phyloP scores from a whole-genome alignment of 2,888 invertebrate species.

The Acrobasis suavella region DNA sequence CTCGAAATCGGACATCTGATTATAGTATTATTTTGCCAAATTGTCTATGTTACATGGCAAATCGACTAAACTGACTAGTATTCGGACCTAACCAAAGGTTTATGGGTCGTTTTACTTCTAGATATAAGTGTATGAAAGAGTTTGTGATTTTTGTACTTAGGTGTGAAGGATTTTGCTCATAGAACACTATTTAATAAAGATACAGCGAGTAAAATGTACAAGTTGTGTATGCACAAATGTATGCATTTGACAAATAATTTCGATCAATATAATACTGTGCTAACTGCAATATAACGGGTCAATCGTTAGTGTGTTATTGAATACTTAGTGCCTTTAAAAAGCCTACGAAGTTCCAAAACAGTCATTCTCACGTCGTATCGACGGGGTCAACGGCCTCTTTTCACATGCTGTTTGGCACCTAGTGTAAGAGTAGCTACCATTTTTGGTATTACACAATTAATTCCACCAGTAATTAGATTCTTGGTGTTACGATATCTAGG shows the following conservation, averaged over 20 bases:
- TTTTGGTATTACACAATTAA: too few relatives aligned
- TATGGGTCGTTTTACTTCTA: constrained; percentile 30
- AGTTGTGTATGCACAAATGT: neutral
- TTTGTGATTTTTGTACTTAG: constrained; percentile 76
- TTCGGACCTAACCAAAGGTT: constrained; percentile 42
- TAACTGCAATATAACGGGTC: too few relatives aligned
- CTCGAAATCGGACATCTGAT: constrained; percentile 29
- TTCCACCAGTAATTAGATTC: too few relatives aligned
- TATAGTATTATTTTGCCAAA: constrained; percentile 52
- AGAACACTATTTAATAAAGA: constrained; percentile 2
- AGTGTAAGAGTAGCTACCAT: too few relatives aligned
- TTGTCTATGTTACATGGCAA: constrained; percentile 50
- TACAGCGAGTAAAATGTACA: constrained; percentile 8
- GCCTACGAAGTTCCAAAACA: too few relatives aligned
- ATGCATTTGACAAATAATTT: neutral
- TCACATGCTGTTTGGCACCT: too few relatives aligned
- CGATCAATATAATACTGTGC: neutral
- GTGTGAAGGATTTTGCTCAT: constrained; percentile 50
- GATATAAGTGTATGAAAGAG: constrained; percentile 39
- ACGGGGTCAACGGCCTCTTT: too few relatives aligned
- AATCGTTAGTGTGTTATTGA: too few relatives aligned
- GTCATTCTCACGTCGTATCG: too few relatives aligned
- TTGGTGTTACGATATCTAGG: too few relatives aligned
- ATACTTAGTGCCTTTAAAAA: too few relatives aligned
- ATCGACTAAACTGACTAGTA: constrained; percentile 19